Percentiles rank a stretch among this genome's conserved stretches.
Evolutionary conservation across 2,888 invertebrate genomes (phyloP).

Genomic region (Lepidochrysops patricia): DNA sequence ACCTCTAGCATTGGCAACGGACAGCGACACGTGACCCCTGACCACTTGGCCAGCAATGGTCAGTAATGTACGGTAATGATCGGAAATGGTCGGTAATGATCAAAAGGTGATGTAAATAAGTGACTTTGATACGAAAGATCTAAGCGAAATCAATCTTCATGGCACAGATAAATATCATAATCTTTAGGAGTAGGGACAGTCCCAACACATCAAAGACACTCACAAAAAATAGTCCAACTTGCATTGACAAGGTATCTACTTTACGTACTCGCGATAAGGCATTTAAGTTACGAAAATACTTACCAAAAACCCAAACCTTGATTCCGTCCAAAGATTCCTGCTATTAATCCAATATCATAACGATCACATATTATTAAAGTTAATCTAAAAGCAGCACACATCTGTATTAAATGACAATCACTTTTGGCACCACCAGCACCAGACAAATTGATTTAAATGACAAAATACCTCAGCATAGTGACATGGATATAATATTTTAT

Average conservation of each 20-base stretch:
- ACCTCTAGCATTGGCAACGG: neutral
- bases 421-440: neutral
- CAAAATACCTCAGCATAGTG: neutral
- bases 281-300: too few relatives aligned
- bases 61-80: neutral
- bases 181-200: too few relatives aligned
- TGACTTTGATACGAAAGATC: too few relatives aligned
- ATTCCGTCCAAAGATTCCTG: too few relatives aligned
- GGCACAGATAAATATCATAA: too few relatives aligned
- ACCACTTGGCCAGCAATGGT: too few relatives aligned
- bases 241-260: too few relatives aligned
- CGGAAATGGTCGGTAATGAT: neutral
- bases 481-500: slow-evolving; percentile 5
- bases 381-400: neutral
- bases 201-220: too few relatives aligned
- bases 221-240: too few relatives aligned
- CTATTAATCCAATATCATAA: neutral
- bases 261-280: too few relatives aligned
- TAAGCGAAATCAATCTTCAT: too few relatives aligned
- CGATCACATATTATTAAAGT: neutral
- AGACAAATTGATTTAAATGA: neutral
- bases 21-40: neutral
- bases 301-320: too few relatives aligned
- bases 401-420: neutral
- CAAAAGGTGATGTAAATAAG: neutral